phyloP scores from a whole-genome alignment of 2,888 invertebrate genomes.

The Coremacera marginata region DNA sequence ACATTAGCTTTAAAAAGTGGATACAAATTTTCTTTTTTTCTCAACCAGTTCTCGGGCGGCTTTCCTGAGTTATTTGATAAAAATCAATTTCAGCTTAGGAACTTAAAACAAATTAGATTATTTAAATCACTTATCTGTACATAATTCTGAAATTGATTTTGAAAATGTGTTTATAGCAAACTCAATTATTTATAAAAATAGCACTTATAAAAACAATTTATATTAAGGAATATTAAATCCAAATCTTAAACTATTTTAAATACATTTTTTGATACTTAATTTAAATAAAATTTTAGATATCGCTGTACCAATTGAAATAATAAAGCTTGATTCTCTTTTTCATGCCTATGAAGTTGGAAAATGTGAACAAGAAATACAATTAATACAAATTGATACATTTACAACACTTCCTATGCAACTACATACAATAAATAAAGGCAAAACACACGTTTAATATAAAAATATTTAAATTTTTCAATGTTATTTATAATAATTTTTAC shows the following conservation, averaged over 20 bases:
- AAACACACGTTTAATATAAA: too few relatives aligned
- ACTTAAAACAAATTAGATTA: not conserved
- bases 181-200: not conserved
- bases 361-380: too few relatives aligned
- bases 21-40: slow-evolving; percentile 34
- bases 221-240: not conserved
- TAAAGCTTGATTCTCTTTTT: slow-evolving; percentile 38
- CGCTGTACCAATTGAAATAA: slow-evolving; percentile 34
- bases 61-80: not conserved
- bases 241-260: slow-evolving; percentile 33
- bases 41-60: not conserved
- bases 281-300: slow-evolving; percentile 21
- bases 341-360: too few relatives aligned
- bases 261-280: slow-evolving; percentile 14
- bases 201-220: slow-evolving; percentile 22
- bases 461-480: too few relatives aligned
- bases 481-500: too few relatives aligned
- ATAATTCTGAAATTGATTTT: not conserved
- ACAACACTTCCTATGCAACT: too few relatives aligned
- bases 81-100: not conserved
- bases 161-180: not conserved
- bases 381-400: too few relatives aligned
- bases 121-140: not conserved
- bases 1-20: slow-evolving; percentile 32
- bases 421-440: too few relatives aligned